Evolutionary conservation across 2,888 invertebrate species (phyloP), one percentile per base, ranked within the genome.

Genomic region (Xestia ashworthii): DNA sequence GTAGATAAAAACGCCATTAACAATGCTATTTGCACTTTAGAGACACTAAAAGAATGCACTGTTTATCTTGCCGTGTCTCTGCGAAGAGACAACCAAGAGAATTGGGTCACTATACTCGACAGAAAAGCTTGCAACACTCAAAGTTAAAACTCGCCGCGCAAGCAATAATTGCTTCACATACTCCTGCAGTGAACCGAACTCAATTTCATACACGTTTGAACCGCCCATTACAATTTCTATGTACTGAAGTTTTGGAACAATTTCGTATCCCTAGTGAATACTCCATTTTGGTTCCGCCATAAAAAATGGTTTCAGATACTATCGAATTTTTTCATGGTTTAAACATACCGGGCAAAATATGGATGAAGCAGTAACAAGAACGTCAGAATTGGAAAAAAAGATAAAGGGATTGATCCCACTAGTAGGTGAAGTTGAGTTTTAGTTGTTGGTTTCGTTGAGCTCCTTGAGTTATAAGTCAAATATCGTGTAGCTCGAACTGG

Each of bases 101-200:
- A 89, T 82, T 83, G 74, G 88, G 89, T 89, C 89, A 74, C 58
- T 68, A 70, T 78, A 14, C 88, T 86, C 65, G n/a, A 50, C 81
- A 46, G 76, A 68, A 71, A 81, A 78, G 72, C 83, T 80, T 64
- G 74, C 66, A 73, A 74, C 80, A 88, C 78, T 85, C 83, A 66
- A 50, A 81, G 74, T 73, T 82, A 80, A 88, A 89, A 76, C 80
- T 76, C 75, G 48, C 66, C n/a, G 19, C 46, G 62, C 58, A 67
- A 74, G 74, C 67, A 77, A 85, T 87, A 78, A 89, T 89, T 89
- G 84, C 73, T 84, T 68, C 85, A 72, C 58, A 81, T 74, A 71
- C 41, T 55, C 67, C 53, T 44, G 32, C 48, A 60, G 46, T 41
- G 44, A 69, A 55, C 53, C 46, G 38, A 73, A 66, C 58, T 44